Base-by-base conservation (phyloP, 2,888 invertebrate genomes). In the Apotomis turbidana region DNA sequence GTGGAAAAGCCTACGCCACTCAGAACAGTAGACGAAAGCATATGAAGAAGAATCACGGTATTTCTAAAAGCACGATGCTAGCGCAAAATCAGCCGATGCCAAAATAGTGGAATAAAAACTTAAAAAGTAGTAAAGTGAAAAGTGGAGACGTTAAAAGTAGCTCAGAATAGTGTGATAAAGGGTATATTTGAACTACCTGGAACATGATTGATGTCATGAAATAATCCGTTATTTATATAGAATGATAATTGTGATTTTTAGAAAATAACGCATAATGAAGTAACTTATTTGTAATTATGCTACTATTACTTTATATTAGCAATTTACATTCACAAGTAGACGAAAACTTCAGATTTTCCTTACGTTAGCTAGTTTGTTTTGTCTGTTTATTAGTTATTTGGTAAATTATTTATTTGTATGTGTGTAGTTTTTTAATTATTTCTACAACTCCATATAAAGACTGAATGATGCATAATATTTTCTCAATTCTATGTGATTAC, bases 1-100 rank as follows among this genome's bases (percentile, higher is more conserved):
- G 95, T 76, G 94, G 94, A 0, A 94, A 94, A 69, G 94, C 94
- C 76, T 94, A 91, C 69, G 91, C 91, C 0, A 93, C 91, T 3
- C 90, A 91, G 78, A 91, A 88, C 63, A 90, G 91, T 72, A 87
- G 85, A 62, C 78, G 90, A 38, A 91, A 90, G 73, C 93, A 93
- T 73, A 88, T 93, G 90, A 93, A 90, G 80, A 93, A 91, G 71
- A 91, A 88, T 73, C 92, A 92, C 64, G 91, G 88, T 3, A 84
- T 88, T 5, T 76, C 83, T 0, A 86, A 85, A 70, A 79, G 74
- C 49, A 72, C 76, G 10, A 61, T 78, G 61, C 72, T 77, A 52
- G 70, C 76, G 4, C 76, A 75, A 52, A 79, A 74, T 51, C 76
- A 75, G 59, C 78, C 66, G 38, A 55, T 78, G 61, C 70, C 78